Conservation (phyloP, 1,140 invertebrate genomes). For the Rhyzopertha dominica region DNA sequence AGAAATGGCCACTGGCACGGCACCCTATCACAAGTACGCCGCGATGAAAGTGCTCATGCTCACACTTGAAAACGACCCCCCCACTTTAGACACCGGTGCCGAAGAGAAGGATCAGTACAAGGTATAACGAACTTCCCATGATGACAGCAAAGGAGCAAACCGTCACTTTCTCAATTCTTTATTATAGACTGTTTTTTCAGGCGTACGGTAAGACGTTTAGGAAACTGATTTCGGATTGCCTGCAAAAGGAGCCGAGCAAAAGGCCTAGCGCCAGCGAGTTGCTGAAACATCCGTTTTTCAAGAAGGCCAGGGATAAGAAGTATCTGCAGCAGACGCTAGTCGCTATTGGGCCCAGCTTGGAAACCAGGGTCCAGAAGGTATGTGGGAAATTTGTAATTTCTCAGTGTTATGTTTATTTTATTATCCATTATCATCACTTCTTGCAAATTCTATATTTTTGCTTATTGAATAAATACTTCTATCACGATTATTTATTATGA, state of each 20-base stretch:
- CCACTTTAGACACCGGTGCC: conserved; percentile 89
- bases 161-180: background rate
- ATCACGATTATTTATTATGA: no score
- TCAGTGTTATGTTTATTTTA: no score
- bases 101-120: conserved; percentile 98
- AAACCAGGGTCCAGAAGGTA: conserved; percentile 85
- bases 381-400: no score
- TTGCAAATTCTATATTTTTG: no score
- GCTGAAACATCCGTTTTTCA: conserved; percentile 98
- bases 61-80: conserved; percentile 97
- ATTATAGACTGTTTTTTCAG: conserved; percentile 26
- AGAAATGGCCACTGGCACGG: conserved; percentile 97
- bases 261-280: conserved; percentile 96
- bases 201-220: conserved; percentile 95
- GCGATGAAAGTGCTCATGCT: conserved; percentile 99
- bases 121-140: conserved; percentile 23
- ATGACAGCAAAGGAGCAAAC: background rate
- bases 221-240: conserved; percentile 90
- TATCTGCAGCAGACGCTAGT: conserved; percentile 90
- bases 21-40: conserved; percentile 98
- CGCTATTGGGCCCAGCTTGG: conserved; percentile 77
- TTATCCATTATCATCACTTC: no score
- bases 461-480: no score
- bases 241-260: conserved; percentile 93
- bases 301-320: conserved; percentile 96